These are phyloP conservation scores for Phoenicopterus ruber DNA, from an alignment of 2,113 vertebrate species.

Conservation along the genomic window DNA sequence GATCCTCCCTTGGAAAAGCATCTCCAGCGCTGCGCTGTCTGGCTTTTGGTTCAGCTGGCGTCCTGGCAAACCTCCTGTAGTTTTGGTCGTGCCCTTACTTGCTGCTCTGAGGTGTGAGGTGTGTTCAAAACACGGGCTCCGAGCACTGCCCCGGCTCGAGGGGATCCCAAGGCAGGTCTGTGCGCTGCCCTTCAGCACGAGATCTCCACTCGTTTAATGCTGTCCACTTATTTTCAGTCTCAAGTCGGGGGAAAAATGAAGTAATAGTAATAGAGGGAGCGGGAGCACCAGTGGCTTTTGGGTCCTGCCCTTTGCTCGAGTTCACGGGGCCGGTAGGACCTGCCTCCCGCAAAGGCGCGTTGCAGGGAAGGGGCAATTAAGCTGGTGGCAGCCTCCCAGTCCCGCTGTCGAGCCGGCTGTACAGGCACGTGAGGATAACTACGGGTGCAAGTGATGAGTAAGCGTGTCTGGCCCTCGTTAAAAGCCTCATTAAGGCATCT, in stretches of 20 bases:
- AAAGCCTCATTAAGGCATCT: neutral
- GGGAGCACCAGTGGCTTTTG: neutral
- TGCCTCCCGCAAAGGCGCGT: neutral
- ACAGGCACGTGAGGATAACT: neutral
- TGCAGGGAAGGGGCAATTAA: neutral
- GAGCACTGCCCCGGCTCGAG: rapidly evolving
- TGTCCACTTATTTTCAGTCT: neutral
- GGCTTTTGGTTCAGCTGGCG: neutral
- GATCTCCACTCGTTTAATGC: neutral
- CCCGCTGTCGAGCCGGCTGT: rapidly evolving
- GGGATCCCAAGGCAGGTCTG: neutral
- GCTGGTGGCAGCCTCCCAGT: neutral
- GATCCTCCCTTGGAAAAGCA: neutral
- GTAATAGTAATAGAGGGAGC: too few species aligned
- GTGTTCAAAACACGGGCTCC: rapidly evolving
- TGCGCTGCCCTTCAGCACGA: neutral
- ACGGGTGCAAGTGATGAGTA: neutral
- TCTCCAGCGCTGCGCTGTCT: rapidly evolving
- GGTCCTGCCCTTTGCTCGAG: neutral
- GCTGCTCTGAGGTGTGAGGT: neutral
- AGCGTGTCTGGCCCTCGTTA: neutral
- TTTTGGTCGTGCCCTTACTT: neutral
- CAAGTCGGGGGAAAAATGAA: neutral
- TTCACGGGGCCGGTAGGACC: neutral
- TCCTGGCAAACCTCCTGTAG: neutral